Evolutionary conservation across 2,797 vertebrate species (phyloP).

Genomic region (Lerista edwardsae): DNA sequence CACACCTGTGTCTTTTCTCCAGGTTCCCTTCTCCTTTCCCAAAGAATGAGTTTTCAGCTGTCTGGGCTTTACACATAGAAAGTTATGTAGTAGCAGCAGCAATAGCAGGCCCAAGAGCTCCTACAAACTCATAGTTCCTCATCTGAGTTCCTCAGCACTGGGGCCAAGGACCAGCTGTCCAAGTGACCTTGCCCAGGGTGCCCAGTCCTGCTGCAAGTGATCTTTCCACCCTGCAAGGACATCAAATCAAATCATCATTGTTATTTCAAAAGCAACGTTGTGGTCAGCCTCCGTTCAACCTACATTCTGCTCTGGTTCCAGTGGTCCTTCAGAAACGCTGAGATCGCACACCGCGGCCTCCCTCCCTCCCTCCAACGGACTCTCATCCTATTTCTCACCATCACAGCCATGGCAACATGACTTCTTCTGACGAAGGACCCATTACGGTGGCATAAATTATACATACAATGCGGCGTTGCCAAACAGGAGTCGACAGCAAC

Average conservation of each 20-base stretch:
- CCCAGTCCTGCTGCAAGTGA: neutral
- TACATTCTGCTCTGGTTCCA: conserved; percentile 25
- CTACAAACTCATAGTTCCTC: neutral
- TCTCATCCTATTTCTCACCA: neutral
- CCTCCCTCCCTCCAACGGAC: neutral
- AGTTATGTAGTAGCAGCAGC: neutral
- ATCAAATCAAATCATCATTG: neutral
- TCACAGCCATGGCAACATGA: neutral
- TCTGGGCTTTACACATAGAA: neutral
- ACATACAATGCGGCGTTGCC: conserved; percentile 26
- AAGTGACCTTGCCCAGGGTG: neutral
- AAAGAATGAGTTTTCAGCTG: neutral
- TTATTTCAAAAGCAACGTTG: conserved; percentile 1
- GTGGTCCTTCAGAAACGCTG: conserved; percentile 13
- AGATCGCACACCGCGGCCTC: neutral
- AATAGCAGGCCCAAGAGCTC: neutral
- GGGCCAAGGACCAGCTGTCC: neutral
- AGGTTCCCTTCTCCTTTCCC: no score
- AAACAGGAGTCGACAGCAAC: conserved; percentile 37
- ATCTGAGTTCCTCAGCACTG: neutral
- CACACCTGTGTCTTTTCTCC: neutral
- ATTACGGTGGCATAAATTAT: conserved; percentile 48
- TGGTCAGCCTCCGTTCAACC: conserved; percentile 16
- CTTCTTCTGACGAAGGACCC: conserved; percentile 26
- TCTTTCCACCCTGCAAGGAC: neutral